Evolutionary conservation across 2,113 vertebrate genomes (phyloP).

Genomic region (Anolis sagrei): DNA sequence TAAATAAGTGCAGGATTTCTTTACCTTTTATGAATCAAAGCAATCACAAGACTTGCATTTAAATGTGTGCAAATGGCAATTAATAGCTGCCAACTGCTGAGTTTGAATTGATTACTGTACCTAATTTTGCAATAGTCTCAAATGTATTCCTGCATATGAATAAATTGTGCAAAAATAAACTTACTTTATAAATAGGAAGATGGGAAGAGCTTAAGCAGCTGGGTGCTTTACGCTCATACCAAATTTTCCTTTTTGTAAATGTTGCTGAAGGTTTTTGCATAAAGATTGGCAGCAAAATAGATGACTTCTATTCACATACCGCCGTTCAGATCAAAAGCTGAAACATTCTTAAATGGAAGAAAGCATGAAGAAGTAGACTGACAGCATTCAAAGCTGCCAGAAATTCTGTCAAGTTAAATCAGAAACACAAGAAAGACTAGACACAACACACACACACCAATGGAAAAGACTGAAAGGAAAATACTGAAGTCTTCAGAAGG

Average conservation of each 20-base stretch:
- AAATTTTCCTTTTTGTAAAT: constrained; percentile 57
- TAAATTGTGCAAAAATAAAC: constrained; percentile 70
- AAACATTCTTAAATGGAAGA: constrained; percentile 2
- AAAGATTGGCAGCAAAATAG: constrained; percentile 49
- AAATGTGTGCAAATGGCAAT: constrained; percentile 75
- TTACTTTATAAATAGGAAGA: constrained; percentile 71
- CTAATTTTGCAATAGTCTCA: constrained; percentile 66
- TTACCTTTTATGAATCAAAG: constrained; percentile 62
- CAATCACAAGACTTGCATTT: constrained; percentile 71
- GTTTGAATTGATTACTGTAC: constrained; percentile 74
- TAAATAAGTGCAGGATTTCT: constrained; percentile 57
- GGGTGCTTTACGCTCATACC: constrained; percentile 61
- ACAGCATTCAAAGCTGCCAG: not conserved
- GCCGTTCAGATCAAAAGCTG: constrained; percentile 49
- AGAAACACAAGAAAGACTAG: not conserved
- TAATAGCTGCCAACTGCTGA: constrained; percentile 74
- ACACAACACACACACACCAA: no score
- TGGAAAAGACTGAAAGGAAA: not conserved
- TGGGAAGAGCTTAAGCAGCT: constrained; percentile 67
- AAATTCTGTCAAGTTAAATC: not conserved
- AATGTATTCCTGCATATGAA: constrained; percentile 70
- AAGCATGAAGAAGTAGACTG: not conserved
- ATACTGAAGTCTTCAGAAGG: not conserved
- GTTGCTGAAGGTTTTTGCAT: constrained; percentile 53
- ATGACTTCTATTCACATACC: constrained; percentile 52